Base-by-base conservation (phyloP, 2,888 invertebrate species). In the Portevinia maculata region DNA sequence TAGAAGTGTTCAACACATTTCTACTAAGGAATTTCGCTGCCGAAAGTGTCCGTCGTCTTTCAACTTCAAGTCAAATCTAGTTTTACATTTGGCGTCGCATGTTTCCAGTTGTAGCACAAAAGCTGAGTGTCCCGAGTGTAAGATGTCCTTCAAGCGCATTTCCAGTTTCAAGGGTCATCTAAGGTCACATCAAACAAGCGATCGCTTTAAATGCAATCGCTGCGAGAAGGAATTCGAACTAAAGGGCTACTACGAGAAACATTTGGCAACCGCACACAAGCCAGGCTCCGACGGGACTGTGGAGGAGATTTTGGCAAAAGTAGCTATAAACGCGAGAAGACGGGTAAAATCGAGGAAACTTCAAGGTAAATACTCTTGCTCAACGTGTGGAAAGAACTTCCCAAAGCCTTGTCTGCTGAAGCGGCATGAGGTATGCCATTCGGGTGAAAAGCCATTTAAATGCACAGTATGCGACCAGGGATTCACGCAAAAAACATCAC, bases 361-460 rank as follows among this genome's bases (percentile, higher is more conserved):
- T 0, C 53, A 79, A 1, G 81, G 79, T 0, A 86, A 52, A 60
- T 53, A 55, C 78, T 39, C 30, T 1, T 81, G 70, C 8, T 46
- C 73, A 21, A 73, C 30, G 3, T 88, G 88, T 59, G 84, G 75
- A 5, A 88, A 86, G 46, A 44, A 62, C 3, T 88, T 88, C 53
- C 24, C 50, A 0, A 88, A 87, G 44, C 86, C 86, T 0, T 84
- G 86, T 1, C 64, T 87, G 0, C 57, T 88, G 0, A 74, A 24
- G 0, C 85, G 87, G 1, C 88, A 88, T 71, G 75, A 85, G 64
- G 85, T 86, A 8, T 85, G 85, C 0, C 88, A 88, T 48, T 85
- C 76, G 1, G 62, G 78, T 8, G 64, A 62, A 0, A 88, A 87
- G 57, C 81, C 85, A 0, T 88, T 85, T 62, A 44, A 86, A 84